These are phyloP conservation scores for Pammene fasciana DNA, from an alignment of 2,888 invertebrate genomes.

Conservation along the genomic window DNA sequence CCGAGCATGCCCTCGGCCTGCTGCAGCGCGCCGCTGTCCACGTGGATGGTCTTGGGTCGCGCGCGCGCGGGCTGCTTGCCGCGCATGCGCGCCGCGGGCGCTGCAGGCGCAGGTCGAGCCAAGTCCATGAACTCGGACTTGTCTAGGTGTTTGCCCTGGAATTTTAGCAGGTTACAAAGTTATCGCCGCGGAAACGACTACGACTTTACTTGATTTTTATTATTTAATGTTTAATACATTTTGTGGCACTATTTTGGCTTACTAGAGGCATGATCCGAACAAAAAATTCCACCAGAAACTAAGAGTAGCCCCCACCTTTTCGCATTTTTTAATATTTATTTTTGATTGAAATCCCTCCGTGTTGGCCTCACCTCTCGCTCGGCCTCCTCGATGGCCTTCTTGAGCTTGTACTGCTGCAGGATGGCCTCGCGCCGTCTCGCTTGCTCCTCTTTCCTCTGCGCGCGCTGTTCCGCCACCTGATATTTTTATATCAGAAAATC, in stretches of 20 bases:
- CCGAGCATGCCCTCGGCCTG: constrained; percentile 89
- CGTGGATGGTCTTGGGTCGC: constrained; percentile 95
- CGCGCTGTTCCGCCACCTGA: constrained; percentile 87
- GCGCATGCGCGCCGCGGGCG: constrained; percentile 58
- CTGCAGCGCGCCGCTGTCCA: constrained; percentile 91
- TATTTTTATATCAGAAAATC: not conserved
- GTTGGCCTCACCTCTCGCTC: constrained; percentile 87
- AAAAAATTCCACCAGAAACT: too few species aligned
- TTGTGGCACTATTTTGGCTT: too few species aligned
- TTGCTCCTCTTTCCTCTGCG: constrained; percentile 91
- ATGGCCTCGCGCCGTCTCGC: constrained; percentile 93
- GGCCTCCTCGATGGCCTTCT: constrained; percentile 96
- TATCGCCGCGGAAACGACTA: too few species aligned
- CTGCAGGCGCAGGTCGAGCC: constrained; percentile 62
- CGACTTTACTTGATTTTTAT: too few species aligned
- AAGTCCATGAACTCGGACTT: constrained; percentile 80
- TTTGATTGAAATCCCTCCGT: too few species aligned
- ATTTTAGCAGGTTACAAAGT: not conserved
- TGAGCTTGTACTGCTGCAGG: constrained; percentile 95
- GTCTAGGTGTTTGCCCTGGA: constrained; percentile 91
- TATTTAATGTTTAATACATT: too few species aligned
- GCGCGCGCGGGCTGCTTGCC: constrained; percentile 86
- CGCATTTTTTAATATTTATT: too few species aligned
- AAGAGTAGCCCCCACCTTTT: too few species aligned
- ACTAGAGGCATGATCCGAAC: too few species aligned